Base-by-base conservation (phyloP, 2,888 invertebrate genomes). In the Biston stratarius region DNA sequence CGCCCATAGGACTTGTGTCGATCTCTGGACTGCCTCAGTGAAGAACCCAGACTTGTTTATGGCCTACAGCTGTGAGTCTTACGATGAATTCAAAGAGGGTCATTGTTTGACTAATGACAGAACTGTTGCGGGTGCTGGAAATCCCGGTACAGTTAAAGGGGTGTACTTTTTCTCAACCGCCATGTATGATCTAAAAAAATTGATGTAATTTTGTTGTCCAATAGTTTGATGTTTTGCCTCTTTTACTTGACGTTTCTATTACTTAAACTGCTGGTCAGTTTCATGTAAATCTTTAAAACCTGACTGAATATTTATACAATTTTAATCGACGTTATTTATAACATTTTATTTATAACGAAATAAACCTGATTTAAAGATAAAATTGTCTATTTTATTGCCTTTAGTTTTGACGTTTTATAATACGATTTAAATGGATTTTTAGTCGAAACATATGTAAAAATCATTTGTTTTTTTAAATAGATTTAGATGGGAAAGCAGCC, bases 61-160 rank as follows among this genome's bases (percentile, higher is more conserved):
- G 7, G 92, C 93, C 0, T 85, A 82, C 73, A 89, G 84, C 57
- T 94, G 93, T 70, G 87, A 90, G 36, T 81, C 84, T 1, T 90
- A 91, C 53, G 88, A 86, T 36, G 67, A 80, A n/a, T 90, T 87
- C 47, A 88, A 86, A 70, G 74, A 77, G 1, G 88, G 89, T 0
- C 70, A 75, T n/a, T 93, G 93, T 67, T 75, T 81, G 0, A 51
- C 51, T 0, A 65, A 63, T 61, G 84, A 88, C 0, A 79, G 70
- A 6, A 87, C 90, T 24, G 79, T 84, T 38, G 92, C 92, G 3
- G 93, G 93, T 0, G 88, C 87, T 71, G 90, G 88, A 86, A 91
- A 90, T 57, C 90, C 92, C 76, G 89, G 91, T 71, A 89, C 82
- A n/a, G 88, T 86, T 0, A 91, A 84, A 11, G 93, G 93, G 0